Evolutionary conservation across 2,888 invertebrate species (phyloP).

Genomic region (Lycophotia porphyrea): DNA sequence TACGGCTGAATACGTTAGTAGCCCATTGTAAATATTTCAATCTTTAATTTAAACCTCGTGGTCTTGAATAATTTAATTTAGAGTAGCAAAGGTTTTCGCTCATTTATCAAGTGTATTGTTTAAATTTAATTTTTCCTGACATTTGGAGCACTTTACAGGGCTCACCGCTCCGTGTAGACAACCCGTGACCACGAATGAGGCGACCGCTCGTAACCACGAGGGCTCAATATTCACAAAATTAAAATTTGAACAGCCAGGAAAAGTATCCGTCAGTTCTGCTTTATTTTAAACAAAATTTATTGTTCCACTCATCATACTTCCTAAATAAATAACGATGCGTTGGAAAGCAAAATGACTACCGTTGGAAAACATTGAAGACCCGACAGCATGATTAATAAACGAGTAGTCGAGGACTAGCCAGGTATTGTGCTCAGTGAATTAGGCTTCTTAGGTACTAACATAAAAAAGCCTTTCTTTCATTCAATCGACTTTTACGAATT

Average conservation of each 20-base stretch:
- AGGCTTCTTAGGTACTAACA: conserved; percentile 23
- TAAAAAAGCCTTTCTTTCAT: conserved; percentile 34
- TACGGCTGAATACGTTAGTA: conserved; percentile 1
- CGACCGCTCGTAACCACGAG: conserved; percentile 44
- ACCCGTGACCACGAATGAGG: conserved; percentile 58
- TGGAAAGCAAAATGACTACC: conserved; percentile 3
- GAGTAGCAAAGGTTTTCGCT: conserved; percentile 8
- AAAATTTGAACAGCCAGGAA: conserved; percentile 41
- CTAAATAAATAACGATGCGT: conserved; percentile 23
- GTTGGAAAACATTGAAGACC: neutral
- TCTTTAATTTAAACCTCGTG: conserved; percentile 12
- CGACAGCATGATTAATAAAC: conserved; percentile 23
- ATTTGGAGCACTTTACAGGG: conserved; percentile 40
- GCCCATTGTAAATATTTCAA: conserved; percentile 12
- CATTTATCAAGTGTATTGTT: conserved; percentile 50
- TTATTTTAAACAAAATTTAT: conserved; percentile 39
- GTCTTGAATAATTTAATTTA: conserved; percentile 22
- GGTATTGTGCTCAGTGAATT: conserved; percentile 23
- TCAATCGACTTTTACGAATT: conserved; percentile 32
- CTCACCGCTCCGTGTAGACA: conserved; percentile 49
- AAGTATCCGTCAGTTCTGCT: conserved; percentile 41
- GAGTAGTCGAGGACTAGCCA: conserved; percentile 9
- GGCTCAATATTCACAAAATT: conserved; percentile 59
- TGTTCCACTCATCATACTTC: conserved; percentile 15
- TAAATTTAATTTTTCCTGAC: conserved; percentile 54